These are phyloP conservation scores for Drosophila paulistorum DNA, from an alignment of 1,140 invertebrate species.

Conservation along the genomic window DNA sequence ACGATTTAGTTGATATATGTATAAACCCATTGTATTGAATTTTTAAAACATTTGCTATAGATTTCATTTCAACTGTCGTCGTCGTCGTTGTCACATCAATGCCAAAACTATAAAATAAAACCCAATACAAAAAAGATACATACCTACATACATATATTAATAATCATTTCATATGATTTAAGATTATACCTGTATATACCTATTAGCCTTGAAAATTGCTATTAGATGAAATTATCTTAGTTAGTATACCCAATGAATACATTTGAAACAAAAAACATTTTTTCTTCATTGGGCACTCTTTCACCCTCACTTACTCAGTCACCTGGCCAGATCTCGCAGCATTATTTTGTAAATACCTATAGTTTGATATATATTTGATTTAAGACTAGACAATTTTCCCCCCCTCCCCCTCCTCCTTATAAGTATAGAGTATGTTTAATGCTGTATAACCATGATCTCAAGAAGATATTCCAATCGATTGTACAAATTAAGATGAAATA, in stretches of 20 bases:
- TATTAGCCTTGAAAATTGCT: conserved; percentile 2
- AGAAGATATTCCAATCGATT: background rate
- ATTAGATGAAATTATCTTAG: background rate
- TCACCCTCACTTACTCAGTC: background rate
- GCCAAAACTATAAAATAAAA: conserved; percentile 34
- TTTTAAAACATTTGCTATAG: conserved; percentile 22
- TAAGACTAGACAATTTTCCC: background rate
- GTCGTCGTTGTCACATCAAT: conserved; percentile 6
- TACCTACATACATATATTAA: background rate
- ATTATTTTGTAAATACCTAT: conserved; percentile 7
- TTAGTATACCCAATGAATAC: background rate
- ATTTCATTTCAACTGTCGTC: conserved; percentile 35
- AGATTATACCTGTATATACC: conserved; percentile 7
- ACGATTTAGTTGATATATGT: background rate
- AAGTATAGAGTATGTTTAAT: background rate
- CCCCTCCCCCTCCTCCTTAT: too few relatives aligned
- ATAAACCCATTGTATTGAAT: conserved; percentile 7
- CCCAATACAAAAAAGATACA: conserved; percentile 1
- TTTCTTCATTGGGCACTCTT: background rate
- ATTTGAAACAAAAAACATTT: background rate
- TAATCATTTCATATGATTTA: conserved; percentile 27
- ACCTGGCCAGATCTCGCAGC: background rate
- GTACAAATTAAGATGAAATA: background rate
- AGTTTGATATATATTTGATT: background rate
- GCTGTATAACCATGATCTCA: too few relatives aligned